Evolutionary conservation across 1,140 invertebrate species (phyloP), one percentile per base, ranked within the genome.

Genomic region (Aleiodes sp.): DNA sequence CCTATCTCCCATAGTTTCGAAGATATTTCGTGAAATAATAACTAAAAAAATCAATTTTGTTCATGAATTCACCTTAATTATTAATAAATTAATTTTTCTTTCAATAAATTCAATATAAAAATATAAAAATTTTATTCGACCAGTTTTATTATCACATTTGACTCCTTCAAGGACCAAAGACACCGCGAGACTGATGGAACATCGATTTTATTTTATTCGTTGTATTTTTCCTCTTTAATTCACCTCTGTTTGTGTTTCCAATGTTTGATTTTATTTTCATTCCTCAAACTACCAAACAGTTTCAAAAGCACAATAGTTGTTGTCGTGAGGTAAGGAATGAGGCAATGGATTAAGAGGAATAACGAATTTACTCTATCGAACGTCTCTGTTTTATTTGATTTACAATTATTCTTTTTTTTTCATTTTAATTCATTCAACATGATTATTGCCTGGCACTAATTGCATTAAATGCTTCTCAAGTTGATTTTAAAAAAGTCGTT

Each of bases 401-500:
- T 26, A 41, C 24, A 28, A 61, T 61, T 14, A 29, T 19, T 52
- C 9, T n/a, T 57, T 28, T 24, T 28, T 26, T 57, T 57, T 57
- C 8, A 26, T 12, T 10, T 28, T 33, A 52, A 33, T 31, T 65
- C 26, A 65, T 26, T 14, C 24, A 16, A 46, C 26, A 31, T 65
- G 39, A 52, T 46, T 65, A 3, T 9, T 52, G 21, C 26, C 21
- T 1, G 26, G 16, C 28, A 52, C 63, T 52, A 65, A 31, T 52
- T 65, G 28, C 63, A 33, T 31, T 65, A 65, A 65, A 65, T 65
- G 63, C n/a, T 59, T 12, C 10, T n/a, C 56, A 59, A 52, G 21
- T 52, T 7, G 9, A 24, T 21, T 24, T 2, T 16, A n/a, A n/a
- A n/a, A n/a, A n/a, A 52, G 46, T 52, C 46, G 21, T 4, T 52